phyloP scores from a whole-genome alignment of 2,888 invertebrate genomes.

The Callosobruchus maculatus region DNA sequence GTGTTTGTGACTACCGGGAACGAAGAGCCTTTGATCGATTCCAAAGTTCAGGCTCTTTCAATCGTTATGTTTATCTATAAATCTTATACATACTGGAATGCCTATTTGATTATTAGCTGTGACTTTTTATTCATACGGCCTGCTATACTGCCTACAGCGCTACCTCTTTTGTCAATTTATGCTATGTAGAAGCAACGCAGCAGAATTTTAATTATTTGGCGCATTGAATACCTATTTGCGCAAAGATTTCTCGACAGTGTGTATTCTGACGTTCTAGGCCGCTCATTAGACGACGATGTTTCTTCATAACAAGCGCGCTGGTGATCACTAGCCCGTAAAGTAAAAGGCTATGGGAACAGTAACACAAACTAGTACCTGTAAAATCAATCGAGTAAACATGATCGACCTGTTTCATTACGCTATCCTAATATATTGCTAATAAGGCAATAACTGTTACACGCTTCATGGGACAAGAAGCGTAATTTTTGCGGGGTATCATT shows the following conservation, averaged over 20 bases:
- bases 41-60: too few relatives aligned
- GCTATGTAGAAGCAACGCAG: too few relatives aligned
- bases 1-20: too few relatives aligned
- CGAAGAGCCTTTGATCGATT: too few relatives aligned
- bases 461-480: neutral
- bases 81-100: too few relatives aligned
- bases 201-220: neutral
- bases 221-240: neutral
- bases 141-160: too few relatives aligned
- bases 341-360: neutral
- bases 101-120: too few relatives aligned
- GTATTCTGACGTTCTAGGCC: neutral
- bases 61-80: too few relatives aligned
- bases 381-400: neutral
- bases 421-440: neutral
- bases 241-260: neutral
- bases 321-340: neutral
- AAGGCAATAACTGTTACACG: neutral
- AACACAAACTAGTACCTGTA: neutral
- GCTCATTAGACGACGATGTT: neutral
- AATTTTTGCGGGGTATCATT: neutral
- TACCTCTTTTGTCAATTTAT: too few relatives aligned
- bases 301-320: neutral
- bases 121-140: too few relatives aligned
- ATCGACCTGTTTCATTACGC: neutral